These are phyloP conservation scores for Lamellibrachia satsuma DNA, from an alignment of 2,888 invertebrate genomes.

Conservation along the genomic window DNA sequence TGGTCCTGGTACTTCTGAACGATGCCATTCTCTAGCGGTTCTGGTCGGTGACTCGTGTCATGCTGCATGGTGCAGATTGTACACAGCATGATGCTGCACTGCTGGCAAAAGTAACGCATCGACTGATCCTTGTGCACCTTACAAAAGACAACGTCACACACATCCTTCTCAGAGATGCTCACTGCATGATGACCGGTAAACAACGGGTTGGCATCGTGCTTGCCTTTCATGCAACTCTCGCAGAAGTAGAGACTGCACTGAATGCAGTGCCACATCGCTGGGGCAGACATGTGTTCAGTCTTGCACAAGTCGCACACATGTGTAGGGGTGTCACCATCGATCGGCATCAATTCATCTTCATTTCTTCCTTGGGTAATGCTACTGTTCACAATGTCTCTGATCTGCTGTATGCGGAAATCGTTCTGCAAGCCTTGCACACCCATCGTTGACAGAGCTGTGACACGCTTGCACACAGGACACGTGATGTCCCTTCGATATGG, in stretches of 20 bases:
- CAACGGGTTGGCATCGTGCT: constrained; percentile 39
- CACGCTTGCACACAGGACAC: constrained; percentile 62
- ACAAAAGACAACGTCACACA: constrained; percentile 37
- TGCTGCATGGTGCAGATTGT: constrained; percentile 44
- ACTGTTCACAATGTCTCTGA: constrained; percentile 38
- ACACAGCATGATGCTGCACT: constrained; percentile 40
- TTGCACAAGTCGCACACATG: constrained; percentile 40
- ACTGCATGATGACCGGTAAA: constrained; percentile 40
- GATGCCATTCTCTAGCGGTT: constrained; percentile 39
- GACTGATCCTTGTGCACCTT: constrained; percentile 37
- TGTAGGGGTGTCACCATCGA: neutral
- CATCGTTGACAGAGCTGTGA: constrained; percentile 58
- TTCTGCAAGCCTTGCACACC: constrained; percentile 61
- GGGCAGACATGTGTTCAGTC: constrained; percentile 28
- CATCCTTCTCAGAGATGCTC: constrained; percentile 31
- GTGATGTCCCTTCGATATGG: constrained; percentile 57
- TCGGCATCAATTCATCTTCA: neutral
- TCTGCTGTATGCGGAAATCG: constrained; percentile 54
- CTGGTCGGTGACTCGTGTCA: constrained; percentile 36
- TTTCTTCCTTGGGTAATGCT: neutral
- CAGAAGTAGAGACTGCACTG: constrained; percentile 45
- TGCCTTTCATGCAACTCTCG: constrained; percentile 33
- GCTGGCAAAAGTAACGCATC: constrained; percentile 41
- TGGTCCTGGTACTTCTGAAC: constrained; percentile 36
- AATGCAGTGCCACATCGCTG: constrained; percentile 38